A percentile compares a stretch with the other conserved stretches of the same genome.
Evolutionary conservation across 2,113 vertebrate genomes (phyloP).

Genomic region (Actinemys pallida): DNA sequence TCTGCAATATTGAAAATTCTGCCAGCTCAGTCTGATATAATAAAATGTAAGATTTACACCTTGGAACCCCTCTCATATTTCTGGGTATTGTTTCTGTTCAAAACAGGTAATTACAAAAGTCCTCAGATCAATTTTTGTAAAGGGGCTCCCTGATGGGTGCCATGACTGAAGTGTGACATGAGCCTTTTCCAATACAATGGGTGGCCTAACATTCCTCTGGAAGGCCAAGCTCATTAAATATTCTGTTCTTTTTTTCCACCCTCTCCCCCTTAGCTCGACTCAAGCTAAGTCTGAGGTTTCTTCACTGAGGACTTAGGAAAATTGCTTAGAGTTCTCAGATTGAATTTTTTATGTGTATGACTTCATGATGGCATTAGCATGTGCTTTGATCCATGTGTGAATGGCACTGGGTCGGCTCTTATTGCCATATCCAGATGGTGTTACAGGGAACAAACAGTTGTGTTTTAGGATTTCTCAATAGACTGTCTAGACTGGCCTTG

Average conservation of each 20-base stretch:
- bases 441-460: slow-evolving; percentile 95
- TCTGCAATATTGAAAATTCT: slow-evolving; percentile 73
- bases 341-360: slow-evolving; percentile 90
- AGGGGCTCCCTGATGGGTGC: slow-evolving; percentile 85
- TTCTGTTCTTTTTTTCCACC: slow-evolving; percentile 78
- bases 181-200: slow-evolving; percentile 88
- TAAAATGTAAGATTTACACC: slow-evolving; percentile 76
- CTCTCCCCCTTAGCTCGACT: slow-evolving; percentile 80
- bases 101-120: slow-evolving; percentile 86
- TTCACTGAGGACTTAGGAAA: slow-evolving; percentile 85
- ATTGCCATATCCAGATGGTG: slow-evolving; percentile 99
- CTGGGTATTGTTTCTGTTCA: slow-evolving; percentile 67
- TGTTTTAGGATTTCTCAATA: slow-evolving; percentile 98
- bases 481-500: slow-evolving; percentile 99
- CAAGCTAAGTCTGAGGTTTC: slow-evolving; percentile 82
- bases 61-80: slow-evolving; percentile 71
- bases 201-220: slow-evolving; percentile 85
- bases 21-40: slow-evolving; percentile 65
- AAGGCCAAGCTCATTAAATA: slow-evolving; percentile 87
- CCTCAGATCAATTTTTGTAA: slow-evolving; percentile 86
- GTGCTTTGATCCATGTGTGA: slow-evolving; percentile 93
- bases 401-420: slow-evolving; percentile 91
- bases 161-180: slow-evolving; percentile 87
- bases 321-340: slow-evolving; percentile 86
- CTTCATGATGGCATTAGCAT: slow-evolving; percentile 88